Evolutionary conservation across 2,797 vertebrate species (phyloP).

Genomic region (Acanthurus lineatus): DNA sequence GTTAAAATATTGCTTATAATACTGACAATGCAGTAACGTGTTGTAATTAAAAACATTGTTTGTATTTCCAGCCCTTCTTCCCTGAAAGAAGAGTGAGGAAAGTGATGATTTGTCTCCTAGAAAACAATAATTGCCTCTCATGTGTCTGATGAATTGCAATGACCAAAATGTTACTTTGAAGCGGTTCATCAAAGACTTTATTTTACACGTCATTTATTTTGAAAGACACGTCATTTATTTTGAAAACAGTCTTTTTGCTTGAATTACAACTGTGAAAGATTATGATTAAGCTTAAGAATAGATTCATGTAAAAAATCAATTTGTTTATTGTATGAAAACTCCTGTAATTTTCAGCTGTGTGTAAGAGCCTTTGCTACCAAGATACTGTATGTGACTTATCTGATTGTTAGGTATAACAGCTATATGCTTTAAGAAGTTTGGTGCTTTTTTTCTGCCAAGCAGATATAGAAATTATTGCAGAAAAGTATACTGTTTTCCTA

Average conservation of each 20-base stretch:
- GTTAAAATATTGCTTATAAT: background rate
- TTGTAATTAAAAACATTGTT: background rate
- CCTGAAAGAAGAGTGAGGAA: background rate
- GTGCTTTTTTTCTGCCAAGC: background rate
- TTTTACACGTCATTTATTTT: background rate
- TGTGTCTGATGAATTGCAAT: too few species aligned
- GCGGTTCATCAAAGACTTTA: background rate
- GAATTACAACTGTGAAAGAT: background rate
- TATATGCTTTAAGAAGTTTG: background rate
- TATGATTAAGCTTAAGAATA: background rate
- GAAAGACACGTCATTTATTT: background rate
- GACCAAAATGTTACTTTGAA: background rate
- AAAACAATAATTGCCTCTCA: background rate
- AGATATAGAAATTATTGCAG: background rate
- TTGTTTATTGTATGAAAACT: constrained; percentile 12
- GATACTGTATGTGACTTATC: background rate
- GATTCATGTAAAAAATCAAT: too few species aligned
- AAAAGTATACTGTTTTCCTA: background rate
- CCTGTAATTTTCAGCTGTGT: background rate
- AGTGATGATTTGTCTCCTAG: background rate
- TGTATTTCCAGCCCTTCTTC: background rate
- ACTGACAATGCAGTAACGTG: background rate
- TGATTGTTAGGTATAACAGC: background rate
- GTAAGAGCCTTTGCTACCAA: background rate
- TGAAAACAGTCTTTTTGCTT: background rate